Evolutionary conservation across 2,797 vertebrate genomes (phyloP), one percentile per base, ranked within the genome.

Genomic region (Artibeus lituratus): DNA sequence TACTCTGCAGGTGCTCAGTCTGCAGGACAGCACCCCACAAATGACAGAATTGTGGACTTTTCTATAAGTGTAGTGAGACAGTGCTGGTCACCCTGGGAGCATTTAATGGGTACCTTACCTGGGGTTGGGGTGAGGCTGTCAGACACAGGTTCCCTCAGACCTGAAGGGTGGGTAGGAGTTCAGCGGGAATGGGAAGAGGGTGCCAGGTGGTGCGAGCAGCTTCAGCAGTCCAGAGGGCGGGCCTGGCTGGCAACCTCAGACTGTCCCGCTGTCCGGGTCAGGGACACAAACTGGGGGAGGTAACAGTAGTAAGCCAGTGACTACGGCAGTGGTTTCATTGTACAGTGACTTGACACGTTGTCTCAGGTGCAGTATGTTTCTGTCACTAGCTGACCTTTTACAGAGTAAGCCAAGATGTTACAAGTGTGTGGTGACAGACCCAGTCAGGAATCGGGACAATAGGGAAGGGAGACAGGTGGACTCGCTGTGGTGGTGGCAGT

Each of bases 311-410:
- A 7, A 32, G 29, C 1, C 15, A 11, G 12, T 16, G 32, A 21
- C 21, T 26, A 1, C 8, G 3, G 3, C 7, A 10, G 5, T 15
- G 10, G 10, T 65, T 44, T 32, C 24, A 4, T 32, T 2, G 3
- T 16, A 65, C 49, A 11, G 26, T 5, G 22, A 29, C 10, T 29
- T 32, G 78, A 35, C 14, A 6, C 37, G 2, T 24, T 3, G 4
- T 9, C 55, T 82, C n/a, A 29, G 32, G 9, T 47, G 77, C 15
- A 26, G 51, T 44, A 2, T 2, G 0, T 47, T 73, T 91, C 32
- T 57, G 22, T 70, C 47, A 37, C 22, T 32, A 24, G 16, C 7
- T 76, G 8, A 44, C 7, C 81, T 83, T 78, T 12, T 57, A 39
- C 10, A 18, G 4, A 22, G n/a, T 22, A n/a, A 72, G 12, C 19